Percentiles rank a stretch among this genome's conserved stretches.
These are phyloP conservation scores for Stomatorhinus ivindoensis DNA, from an alignment of 2,113 vertebrate genomes.

Conservation along the genomic window DNA sequence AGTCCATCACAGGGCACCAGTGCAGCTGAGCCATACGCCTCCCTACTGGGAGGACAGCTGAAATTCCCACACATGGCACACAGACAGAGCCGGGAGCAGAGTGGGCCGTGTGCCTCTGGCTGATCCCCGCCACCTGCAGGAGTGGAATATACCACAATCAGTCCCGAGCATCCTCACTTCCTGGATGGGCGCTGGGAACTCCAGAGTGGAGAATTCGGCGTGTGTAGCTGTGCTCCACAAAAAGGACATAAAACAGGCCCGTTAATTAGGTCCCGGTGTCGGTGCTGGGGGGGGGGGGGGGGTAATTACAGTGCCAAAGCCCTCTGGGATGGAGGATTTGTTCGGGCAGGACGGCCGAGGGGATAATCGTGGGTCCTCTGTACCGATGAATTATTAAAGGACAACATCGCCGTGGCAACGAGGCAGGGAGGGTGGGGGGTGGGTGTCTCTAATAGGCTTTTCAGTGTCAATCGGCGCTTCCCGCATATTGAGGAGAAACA, in stretches of 20 bases:
- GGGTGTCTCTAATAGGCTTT: neutral
- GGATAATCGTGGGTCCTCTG: conserved; percentile 5
- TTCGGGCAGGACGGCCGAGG: neutral
- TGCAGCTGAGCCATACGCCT: neutral
- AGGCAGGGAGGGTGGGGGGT: neutral
- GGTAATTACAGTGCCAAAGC: neutral
- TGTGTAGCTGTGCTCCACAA: neutral
- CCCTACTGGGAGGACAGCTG: neutral
- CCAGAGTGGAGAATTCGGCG: neutral
- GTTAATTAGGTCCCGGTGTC: neutral
- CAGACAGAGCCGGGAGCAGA: neutral
- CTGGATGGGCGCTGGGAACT: neutral
- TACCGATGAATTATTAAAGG: conserved; percentile 17
- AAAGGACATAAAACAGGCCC: neutral
- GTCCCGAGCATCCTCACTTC: neutral
- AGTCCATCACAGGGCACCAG: neutral
- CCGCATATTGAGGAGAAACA: neutral
- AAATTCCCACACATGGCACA: neutral
- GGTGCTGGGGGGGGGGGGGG: neutral
- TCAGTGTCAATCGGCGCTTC: neutral
- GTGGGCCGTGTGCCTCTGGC: neutral
- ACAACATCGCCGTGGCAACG: neutral
- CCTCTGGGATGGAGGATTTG: neutral
- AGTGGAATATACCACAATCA: neutral
- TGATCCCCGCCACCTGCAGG: neutral